Evolutionary conservation across 92 coral and sea anemone species (phyloP), one percentile per base, ranked within the genome.

Genomic region (Chrysogorgia sp.): DNA sequence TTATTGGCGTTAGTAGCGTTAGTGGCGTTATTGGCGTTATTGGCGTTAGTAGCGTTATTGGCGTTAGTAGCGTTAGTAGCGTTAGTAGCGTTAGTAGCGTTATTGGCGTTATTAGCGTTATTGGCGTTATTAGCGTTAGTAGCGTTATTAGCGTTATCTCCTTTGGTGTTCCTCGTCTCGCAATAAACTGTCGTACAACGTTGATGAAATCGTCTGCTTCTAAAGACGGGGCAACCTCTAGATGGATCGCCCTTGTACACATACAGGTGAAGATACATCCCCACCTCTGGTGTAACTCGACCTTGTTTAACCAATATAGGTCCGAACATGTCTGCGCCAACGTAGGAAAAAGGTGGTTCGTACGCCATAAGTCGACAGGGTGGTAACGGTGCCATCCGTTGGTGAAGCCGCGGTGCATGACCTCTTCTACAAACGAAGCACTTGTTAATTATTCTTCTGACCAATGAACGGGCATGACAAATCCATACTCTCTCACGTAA

Each of bases 281-380:
- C 67, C 34, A 71, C 31, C 71, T 79, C 79, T 40, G 72, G 66
- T 10, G 50, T 48, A 26, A 60, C 34, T n/a, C 82, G 77, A 7
- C 89, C 89, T 72, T 81, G 82, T 43, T 74, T 85, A 4, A 85
- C 48, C 34, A 40, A 61, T 45, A 78, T 69, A 3, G 88, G 88
- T 19, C 84, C 84, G 40, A 72, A 80, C n/a, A 80, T 62, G 47
- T 85, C 85, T 55, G 60, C 47, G 32, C 85, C 85, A 48, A 58
- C 22, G 68, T 71, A 78, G 24, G 83, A 15, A 43, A 63, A 78
- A 1, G 83, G 75, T 7, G 75, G 76, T 15, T 67, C 34, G 10
- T 67, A 68, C 24, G 83, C 34, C n/a, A n/a, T n/a, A n/a, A n/a
- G n/a, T n/a, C n/a, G n/a, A n/a, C n/a, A n/a, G n/a, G n/a, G n/a